Conservation (phyloP, 1,140 invertebrate species). For the Drosophila aff. region DNA sequence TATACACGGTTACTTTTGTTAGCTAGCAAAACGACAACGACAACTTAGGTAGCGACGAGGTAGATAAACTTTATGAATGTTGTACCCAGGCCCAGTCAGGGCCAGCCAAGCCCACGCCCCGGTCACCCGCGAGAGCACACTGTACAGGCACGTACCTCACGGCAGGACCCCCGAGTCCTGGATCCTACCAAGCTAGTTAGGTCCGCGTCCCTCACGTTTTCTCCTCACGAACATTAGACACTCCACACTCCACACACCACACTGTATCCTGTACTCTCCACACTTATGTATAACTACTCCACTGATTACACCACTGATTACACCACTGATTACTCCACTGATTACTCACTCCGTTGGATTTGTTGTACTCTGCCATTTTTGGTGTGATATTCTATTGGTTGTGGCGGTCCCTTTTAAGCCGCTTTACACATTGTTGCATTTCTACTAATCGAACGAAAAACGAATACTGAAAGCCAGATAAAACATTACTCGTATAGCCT, state of each 20-base stretch:
- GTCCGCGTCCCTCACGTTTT: constrained; percentile 63
- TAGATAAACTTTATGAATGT: constrained; percentile 81
- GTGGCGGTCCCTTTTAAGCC: constrained; percentile 73
- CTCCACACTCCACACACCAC: constrained; percentile 20
- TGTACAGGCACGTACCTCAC: constrained; percentile 69
- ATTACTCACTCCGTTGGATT: constrained; percentile 69
- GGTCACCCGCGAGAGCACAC: constrained; percentile 64
- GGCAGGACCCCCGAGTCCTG: constrained; percentile 20
- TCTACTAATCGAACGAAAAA: constrained; percentile 62
- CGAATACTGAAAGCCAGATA: constrained; percentile 36
- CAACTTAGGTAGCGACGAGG: constrained; percentile 78
- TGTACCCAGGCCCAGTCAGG: constrained; percentile 56
- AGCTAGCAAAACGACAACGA: constrained; percentile 81
- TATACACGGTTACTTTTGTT: constrained; percentile 80
- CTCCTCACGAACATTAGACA: constrained; percentile 46
- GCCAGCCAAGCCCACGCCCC: constrained; percentile 52
- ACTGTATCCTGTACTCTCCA: too few species aligned
- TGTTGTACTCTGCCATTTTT: constrained; percentile 81
- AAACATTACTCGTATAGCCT: constrained; percentile 38
- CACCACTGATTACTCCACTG: constrained; percentile 30
- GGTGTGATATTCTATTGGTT: constrained; percentile 85
- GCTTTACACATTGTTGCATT: constrained; percentile 83
- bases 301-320: constrained; percentile 13
- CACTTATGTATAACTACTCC: constrained; percentile 29
- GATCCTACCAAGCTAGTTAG: constrained; percentile 72